These are phyloP conservation scores for Drosophila kanekoi DNA, from an alignment of 2,888 invertebrate species.

Conservation along the genomic window DNA sequence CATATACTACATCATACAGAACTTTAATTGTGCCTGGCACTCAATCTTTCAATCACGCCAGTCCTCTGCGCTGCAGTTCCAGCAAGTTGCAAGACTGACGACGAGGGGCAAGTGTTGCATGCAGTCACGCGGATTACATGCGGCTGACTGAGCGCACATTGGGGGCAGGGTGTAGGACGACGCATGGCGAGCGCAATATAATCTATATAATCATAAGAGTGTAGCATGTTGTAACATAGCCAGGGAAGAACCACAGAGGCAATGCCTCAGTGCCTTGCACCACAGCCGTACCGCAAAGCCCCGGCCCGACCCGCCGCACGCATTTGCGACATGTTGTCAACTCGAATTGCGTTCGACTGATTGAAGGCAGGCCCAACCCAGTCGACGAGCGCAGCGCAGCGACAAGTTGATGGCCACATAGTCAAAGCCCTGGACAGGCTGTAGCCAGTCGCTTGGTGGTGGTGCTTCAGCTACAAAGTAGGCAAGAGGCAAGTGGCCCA, in stretches of 20 bases:
- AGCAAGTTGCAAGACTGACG: not conserved
- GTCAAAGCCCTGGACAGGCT: conserved; percentile 36
- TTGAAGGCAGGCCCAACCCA: conserved; percentile 66
- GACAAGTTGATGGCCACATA: conserved; percentile 65
- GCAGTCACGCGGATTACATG: conserved; percentile 61
- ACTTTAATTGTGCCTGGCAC: conserved; percentile 82
- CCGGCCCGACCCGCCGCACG: conserved; percentile 44
- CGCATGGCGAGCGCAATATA: conserved; percentile 62
- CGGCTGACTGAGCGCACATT: conserved; percentile 43
- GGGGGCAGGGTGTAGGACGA: conserved; percentile 1
- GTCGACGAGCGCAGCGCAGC: conserved; percentile 32
- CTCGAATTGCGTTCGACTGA: conserved; percentile 84
- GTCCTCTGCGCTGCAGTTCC: conserved; percentile 16
- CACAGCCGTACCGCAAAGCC: conserved; percentile 4
- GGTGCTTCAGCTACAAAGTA: conserved; percentile 51
- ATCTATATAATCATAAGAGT: conserved; percentile 79
- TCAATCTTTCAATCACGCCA: conserved; percentile 82
- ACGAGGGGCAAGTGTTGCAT: conserved; percentile 4
- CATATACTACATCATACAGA: conserved; percentile 63
- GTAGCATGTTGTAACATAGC: conserved; percentile 66
- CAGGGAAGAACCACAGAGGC: conserved; percentile 14
- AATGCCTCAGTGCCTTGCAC: conserved; percentile 9
- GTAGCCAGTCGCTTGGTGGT: not conserved
- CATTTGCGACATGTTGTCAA: conserved; percentile 84
- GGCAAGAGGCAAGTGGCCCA: conserved; percentile 58